Conservation (phyloP, 1,140 invertebrate species). For the Anoplolepis gracilipes region DNA sequence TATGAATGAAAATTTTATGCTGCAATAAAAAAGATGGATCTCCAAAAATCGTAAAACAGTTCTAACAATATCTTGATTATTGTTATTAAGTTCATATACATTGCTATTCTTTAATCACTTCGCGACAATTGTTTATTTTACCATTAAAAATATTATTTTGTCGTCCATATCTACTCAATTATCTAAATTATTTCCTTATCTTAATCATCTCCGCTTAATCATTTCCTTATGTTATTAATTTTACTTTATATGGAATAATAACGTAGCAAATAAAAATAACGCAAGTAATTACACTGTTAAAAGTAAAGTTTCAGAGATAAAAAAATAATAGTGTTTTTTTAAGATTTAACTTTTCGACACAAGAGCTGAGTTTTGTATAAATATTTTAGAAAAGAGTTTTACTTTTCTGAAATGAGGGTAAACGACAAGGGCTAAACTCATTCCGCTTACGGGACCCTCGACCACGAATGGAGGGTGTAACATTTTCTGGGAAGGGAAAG, state of each 20-base stretch:
- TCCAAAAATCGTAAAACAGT: neutral
- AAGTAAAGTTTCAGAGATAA: neutral
- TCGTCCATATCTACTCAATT: neutral
- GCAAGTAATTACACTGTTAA: neutral
- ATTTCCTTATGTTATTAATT: neutral
- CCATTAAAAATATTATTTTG: neutral
- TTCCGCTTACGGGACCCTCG: constrained; percentile 12
- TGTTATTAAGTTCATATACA: neutral
- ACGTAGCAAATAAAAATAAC: neutral
- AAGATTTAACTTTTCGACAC: constrained; percentile 21
- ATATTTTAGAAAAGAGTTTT: constrained; percentile 34
- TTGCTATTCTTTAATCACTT: neutral
- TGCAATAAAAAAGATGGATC: neutral
- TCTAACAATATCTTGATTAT: neutral
- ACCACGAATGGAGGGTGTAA: constrained; percentile 20
- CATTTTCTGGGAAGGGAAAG: constrained; percentile 44
- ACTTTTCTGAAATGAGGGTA: constrained; percentile 35
- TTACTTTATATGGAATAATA: neutral
- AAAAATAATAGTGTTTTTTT: neutral
- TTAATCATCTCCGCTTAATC: too few relatives aligned
- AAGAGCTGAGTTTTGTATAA: constrained; percentile 30
- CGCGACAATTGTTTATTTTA: neutral
- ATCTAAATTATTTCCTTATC: too few relatives aligned
- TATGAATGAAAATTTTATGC: constrained; percentile 6
- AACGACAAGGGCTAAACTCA: constrained; percentile 54